Base-by-base conservation (phyloP, 1,140 invertebrate species). In the Drosophila sp. region DNA sequence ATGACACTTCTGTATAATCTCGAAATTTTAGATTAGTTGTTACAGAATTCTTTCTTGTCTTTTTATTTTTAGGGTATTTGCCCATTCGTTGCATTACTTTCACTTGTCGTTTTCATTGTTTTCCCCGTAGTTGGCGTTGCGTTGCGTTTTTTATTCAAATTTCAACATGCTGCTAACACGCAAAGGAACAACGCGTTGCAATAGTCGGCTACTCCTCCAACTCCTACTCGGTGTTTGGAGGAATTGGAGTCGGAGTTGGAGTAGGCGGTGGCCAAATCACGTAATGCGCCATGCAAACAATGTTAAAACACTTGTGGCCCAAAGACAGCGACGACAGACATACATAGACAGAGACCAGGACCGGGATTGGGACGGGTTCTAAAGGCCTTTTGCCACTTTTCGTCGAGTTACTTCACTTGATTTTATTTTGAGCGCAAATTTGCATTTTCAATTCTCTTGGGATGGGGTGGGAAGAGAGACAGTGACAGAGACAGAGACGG, bases 201-300 rank as follows among this genome's bases (percentile, higher is more conserved):
- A 33, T 58, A 68, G 55, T 44, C 38, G 54, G 40, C 72, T 65
- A 25, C 44, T 47, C 44, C 44, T 47, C 17, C 29, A 29, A 30
- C 30, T 47, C n/a, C 66, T 7, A 40, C 44, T 25, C 25, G 55
- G 11, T 10, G 10, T 38, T 11, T 32, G 55, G 33, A 17, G 66
- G 33, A 33, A n/a, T 57, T 47, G 32, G 23, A 71, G n/a, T 32
- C 25, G 30, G 40, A 25, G 35, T 35, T 10, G 41, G 29, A 74
- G 73, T 74, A 77, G 77, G 83, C 79, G 79, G 79, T 64, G 69
- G 75, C 83, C 61, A 89, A 87, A 87, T 87, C 84, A 89, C 84
- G 84, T 89, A 89, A 89, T 89, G 80, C 77, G 84, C 74, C 80
- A 80, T 78, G 80, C 84, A 89, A 89, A 89, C 84, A 89, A 85